Base-by-base conservation (phyloP, 1,140 invertebrate genomes). In the Colletes latitarsis region DNA sequence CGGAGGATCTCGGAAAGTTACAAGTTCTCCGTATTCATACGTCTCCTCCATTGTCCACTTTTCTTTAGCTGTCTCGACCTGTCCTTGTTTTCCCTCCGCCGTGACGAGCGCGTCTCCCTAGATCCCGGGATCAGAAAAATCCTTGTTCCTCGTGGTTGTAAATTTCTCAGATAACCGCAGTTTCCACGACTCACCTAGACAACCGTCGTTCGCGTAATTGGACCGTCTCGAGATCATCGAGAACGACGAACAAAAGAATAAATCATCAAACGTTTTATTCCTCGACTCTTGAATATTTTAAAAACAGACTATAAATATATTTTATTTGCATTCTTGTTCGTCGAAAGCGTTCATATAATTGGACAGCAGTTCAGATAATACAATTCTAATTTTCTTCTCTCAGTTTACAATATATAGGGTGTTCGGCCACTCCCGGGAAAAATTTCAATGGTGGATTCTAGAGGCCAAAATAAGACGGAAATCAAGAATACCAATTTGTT, bases 21-120 rank as follows among this genome's bases (percentile, higher is more conserved):
- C 74, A 46, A 6, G 12, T 49, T 19, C 72, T 72, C 69, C 64
- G 70, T 78, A 78, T 78, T 78, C 76, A 72, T 78, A 72, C 76
- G 69, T 72, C 68, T 41, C n/a, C 49, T 52, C 68, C 17, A 53
- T 72, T 78, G 46, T 78, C 58, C 68, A 53, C 69, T 52, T 77
- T 64, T 72, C 76, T 75, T 66, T 76, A 57, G 82, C 74, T 49
- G 64, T 62, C 80, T 81, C 52, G 66, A 30, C 68, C 66, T 71
- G 67, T 66, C 17, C 43, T 0, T 30, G 14, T 71, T 15, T n/a
- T 49, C 70, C 64, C 39, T 43, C 41, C 30, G 4, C 6, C 4
- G 55, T 39, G 66, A 60, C 57, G 60, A 39, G 55, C 14, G 55
- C 41, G 75, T 69, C 39, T 49, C 55, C 43, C 10, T 19, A 58